Evolutionary conservation across 2,113 vertebrate genomes (phyloP).

Genomic region (Peromyscus leucopus): DNA sequence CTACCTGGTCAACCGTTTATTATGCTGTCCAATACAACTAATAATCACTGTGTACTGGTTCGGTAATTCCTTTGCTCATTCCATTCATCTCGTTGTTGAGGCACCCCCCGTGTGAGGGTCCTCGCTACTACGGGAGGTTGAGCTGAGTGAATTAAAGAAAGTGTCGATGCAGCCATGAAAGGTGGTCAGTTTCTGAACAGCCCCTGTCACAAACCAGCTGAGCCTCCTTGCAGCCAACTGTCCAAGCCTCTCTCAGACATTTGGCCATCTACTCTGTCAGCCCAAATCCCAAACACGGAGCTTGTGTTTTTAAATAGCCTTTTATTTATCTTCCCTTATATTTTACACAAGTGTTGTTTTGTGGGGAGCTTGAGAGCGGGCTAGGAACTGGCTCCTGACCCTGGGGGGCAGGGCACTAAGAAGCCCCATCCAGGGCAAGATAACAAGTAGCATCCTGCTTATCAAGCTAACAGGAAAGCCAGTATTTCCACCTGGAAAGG

Average conservation of each 20-base stretch:
- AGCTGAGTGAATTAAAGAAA: neutral
- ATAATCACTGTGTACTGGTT: conserved; percentile 26
- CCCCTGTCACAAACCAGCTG: neutral
- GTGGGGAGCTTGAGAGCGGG: no score
- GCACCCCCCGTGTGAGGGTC: neutral
- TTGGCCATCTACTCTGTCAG: neutral
- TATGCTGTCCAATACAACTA: conserved; percentile 38
- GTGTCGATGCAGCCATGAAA: rapidly evolving
- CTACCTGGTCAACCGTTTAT: neutral
- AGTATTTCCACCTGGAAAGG: neutral
- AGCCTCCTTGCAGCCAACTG: neutral
- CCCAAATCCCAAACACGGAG: neutral
- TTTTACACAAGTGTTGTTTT: neutral
- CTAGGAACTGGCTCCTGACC: neutral
- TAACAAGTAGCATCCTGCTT: neutral
- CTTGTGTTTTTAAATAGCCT: neutral
- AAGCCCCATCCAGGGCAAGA: neutral
- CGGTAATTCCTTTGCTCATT: conserved; percentile 13
- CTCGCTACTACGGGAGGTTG: neutral
- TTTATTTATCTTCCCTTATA: neutral
- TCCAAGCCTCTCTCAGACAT: neutral
- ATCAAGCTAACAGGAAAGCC: neutral
- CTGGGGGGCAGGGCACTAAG: rapidly evolving
- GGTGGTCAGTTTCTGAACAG: neutral
- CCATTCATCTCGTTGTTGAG: neutral